Evolutionary conservation across 2,113 vertebrate genomes (phyloP).

Genomic region (Malurus cyaneus): DNA sequence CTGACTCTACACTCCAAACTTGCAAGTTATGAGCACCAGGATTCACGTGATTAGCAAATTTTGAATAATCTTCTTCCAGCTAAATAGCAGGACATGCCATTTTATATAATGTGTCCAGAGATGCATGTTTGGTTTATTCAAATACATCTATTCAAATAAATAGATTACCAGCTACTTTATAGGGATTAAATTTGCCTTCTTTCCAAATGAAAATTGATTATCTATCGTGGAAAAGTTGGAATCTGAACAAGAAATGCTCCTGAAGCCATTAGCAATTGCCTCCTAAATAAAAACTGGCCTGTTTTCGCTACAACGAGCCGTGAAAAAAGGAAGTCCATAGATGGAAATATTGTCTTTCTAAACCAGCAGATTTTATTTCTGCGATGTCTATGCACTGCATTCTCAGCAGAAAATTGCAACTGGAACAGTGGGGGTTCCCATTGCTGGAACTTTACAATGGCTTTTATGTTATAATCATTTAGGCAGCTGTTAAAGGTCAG

Average conservation of each 20-base stretch:
- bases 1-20: background rate
- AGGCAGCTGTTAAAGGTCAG: slow-evolving; percentile 63
- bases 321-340: slow-evolving; percentile 1
- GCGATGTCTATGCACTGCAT: background rate
- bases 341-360: slow-evolving; percentile 32
- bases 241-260: background rate
- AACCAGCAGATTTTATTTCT: slow-evolving; percentile 35
- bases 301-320: background rate
- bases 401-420: slow-evolving; percentile 39
- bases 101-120: background rate
- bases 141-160: background rate
- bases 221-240: background rate
- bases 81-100: background rate
- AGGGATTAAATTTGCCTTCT: background rate
- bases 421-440: slow-evolving; percentile 25
- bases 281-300: background rate
- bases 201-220: background rate
- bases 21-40: background rate
- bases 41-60: background rate
- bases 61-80: background rate
- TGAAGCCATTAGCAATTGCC: background rate
- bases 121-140: background rate
- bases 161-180: background rate
- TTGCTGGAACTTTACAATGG: slow-evolving; percentile 52
- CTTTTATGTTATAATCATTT: slow-evolving; percentile 60